A percentile compares a stretch with the other conserved stretches of the same genome.
These are phyloP conservation scores for Pachyseris speciosa DNA, from an alignment of 64 coral and sea anemone genomes.

Conservation along the genomic window DNA sequence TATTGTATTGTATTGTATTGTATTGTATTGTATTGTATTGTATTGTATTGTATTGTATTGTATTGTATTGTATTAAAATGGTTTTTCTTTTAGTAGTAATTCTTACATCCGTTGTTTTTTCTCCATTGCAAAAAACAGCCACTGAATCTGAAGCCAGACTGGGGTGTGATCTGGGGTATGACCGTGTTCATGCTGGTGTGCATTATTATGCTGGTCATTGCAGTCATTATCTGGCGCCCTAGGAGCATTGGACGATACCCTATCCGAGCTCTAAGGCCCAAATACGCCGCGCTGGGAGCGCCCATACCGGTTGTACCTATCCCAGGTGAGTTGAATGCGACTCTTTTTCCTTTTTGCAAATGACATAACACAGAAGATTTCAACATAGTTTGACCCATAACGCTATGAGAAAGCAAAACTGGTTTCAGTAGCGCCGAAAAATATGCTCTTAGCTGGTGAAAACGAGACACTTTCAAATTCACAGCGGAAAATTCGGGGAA, in stretches of 20 bases:
- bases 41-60: too few relatives aligned
- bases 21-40: not conserved
- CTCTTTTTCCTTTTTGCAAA: too few relatives aligned
- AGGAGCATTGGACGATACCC: constrained; percentile 91
- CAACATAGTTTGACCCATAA: too few relatives aligned
- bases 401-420: too few relatives aligned
- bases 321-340: constrained; percentile 30
- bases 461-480: too few relatives aligned
- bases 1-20: too few relatives aligned
- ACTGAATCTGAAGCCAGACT: constrained; percentile 88
- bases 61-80: too few relatives aligned
- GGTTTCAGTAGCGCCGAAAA: too few relatives aligned
- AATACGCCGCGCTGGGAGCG: constrained; percentile 96
- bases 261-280: constrained; percentile 84
- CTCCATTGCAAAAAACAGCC: constrained; percentile 47
- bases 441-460: too few relatives aligned
- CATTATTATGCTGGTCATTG: constrained; percentile 92
- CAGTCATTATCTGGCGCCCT: constrained; percentile 98
- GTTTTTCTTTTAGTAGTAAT: not conserved
- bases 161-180: constrained; percentile 94
- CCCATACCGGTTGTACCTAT: constrained; percentile 96
- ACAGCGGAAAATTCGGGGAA: too few relatives aligned
- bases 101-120: not conserved
- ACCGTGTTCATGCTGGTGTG: constrained; percentile 94
- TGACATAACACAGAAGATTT: too few relatives aligned